Conservation (phyloP, 2,888 invertebrate genomes). For the Polyommatus iphigenia region DNA sequence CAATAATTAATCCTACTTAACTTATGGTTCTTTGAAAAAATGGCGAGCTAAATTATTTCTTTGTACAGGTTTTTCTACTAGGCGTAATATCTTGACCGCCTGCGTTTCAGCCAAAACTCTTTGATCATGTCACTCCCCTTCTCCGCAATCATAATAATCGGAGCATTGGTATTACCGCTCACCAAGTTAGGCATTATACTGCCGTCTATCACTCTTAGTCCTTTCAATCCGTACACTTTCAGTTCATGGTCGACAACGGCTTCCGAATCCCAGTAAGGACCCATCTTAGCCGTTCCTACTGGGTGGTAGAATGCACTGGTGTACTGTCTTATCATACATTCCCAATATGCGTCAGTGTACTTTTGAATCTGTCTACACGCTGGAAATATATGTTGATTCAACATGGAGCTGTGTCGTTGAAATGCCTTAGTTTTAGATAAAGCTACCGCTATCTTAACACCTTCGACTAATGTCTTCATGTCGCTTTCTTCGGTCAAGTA, state of each 20-base stretch:
- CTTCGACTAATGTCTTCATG: constrained; percentile 89
- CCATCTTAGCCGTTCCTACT: constrained; percentile 94
- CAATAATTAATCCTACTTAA: background rate
- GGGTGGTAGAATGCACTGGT: constrained; percentile 93
- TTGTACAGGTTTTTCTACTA: constrained; percentile 51
- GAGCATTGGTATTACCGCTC: constrained; percentile 93
- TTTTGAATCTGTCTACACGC: constrained; percentile 85
- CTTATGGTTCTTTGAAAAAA: background rate
- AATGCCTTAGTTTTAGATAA: constrained; percentile 90
- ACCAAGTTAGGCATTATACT: constrained; percentile 93
- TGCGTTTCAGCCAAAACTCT: constrained; percentile 86
- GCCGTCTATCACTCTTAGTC: constrained; percentile 90
- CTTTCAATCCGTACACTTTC: constrained; percentile 88
- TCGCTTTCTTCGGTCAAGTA: constrained; percentile 91
- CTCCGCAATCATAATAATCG: constrained; percentile 93
- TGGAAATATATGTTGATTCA: constrained; percentile 87
- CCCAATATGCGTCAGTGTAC: constrained; percentile 90
- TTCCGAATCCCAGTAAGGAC: constrained; percentile 90
- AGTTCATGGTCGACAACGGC: constrained; percentile 91
- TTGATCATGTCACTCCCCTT: constrained; percentile 94
- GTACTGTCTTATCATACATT: constrained; percentile 91
- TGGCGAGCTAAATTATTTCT: constrained; percentile 31
- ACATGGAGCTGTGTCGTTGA: constrained; percentile 84
- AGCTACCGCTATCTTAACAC: constrained; percentile 90
- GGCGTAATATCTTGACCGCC: constrained; percentile 68